Evolutionary conservation across 2,797 vertebrate species (phyloP).

Genomic region (Sebastes umbrosus): DNA sequence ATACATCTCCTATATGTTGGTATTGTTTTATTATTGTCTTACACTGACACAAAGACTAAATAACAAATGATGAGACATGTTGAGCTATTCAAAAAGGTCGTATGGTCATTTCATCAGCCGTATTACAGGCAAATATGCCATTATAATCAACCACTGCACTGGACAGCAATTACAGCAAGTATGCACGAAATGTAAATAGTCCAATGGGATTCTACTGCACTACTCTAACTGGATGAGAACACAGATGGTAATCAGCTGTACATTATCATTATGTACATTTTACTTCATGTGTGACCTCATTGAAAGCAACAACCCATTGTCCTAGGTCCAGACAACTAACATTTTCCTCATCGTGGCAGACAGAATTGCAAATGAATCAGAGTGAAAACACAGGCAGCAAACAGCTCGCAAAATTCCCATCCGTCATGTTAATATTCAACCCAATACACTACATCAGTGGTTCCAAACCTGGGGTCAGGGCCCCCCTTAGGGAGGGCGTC

Average conservation of each 20-base stretch:
- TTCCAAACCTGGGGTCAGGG: too few species aligned
- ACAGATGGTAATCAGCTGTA: background rate
- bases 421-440: conserved; percentile 70
- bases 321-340: conserved; percentile 89
- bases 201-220: background rate
- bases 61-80: background rate
- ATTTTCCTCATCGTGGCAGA: conserved; percentile 91
- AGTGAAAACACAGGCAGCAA: conserved; percentile 88
- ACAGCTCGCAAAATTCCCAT: conserved; percentile 86
- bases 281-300: conserved; percentile 89
- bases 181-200: background rate
- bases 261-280: background rate
- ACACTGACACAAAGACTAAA: background rate
- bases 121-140: background rate
- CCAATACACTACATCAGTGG: background rate
- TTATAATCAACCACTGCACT: background rate
- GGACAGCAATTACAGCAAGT: background rate
- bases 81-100: background rate
- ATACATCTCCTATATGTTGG: background rate
- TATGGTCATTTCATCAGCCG: background rate
- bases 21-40: background rate
- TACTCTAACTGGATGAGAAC: background rate
- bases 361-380: conserved; percentile 86
- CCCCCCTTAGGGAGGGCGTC: too few species aligned
- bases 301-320: conserved; percentile 92